Evolutionary conservation across 2,888 invertebrate genomes (phyloP), one percentile per base, ranked within the genome.

Genomic region (Girardia tigrina): DNA sequence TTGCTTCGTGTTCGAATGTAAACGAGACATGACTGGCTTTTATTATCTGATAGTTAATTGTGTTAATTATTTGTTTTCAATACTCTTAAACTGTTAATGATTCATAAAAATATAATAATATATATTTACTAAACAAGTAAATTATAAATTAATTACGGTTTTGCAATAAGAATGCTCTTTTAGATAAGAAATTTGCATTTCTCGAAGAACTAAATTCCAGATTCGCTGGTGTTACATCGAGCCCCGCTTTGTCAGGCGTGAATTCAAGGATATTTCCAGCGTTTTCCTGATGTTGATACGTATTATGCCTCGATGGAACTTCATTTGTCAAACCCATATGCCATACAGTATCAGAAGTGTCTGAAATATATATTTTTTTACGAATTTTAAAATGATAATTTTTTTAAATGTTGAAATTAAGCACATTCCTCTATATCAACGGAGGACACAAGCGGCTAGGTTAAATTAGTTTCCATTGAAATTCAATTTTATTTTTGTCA

Each of bases 171-270:
- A 36, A 36, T 36, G 36, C 36, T 12, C 36, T 8, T 16, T 36
- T 36, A 36, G 36, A 36, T 36, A 36, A 36, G 16, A 36, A 36
- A 36, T 36, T 36, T 36, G 36, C 36, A 36, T 36, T 36, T 16
- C 36, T 36, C 16, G 36, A 12, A 36, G 36, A 12, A 36, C 88
- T 88, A 81, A 90, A 91, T 81, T 90, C 89, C 79, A 90, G 88
- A 84, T 91, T 91, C 78, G 91, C 88, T 0, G 91, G 91, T 0
- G 91, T 91, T 75, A 91, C 90, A 82, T 92, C 91, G 81, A 89
- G 89, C 0, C 91, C 91, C 0, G 91, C 91, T 82, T 91, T 91
- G 78, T 90, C 90, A 0, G 92, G 90, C 27, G 90, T 89, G 84
- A 92, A 91, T 84, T 92, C 91, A 75, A 92, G 80, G 42, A 85